Conservation (phyloP, 2,797 vertebrate genomes). For the Trichosurus vulpecula region DNA sequence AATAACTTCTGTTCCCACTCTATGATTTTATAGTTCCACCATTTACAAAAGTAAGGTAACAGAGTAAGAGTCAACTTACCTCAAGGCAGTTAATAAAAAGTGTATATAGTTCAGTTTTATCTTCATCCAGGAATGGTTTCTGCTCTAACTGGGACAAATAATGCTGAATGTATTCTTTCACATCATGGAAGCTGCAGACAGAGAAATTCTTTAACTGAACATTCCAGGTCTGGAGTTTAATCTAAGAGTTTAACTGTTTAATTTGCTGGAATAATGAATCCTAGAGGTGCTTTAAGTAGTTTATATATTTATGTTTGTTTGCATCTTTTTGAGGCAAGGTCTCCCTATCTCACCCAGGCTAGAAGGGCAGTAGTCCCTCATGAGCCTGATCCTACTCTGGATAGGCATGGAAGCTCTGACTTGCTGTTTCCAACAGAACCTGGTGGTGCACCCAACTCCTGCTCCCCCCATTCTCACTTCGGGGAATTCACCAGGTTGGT, state of each 20-base stretch:
- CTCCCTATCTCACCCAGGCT: not conserved
- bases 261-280: not conserved
- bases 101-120: constrained; percentile 92
- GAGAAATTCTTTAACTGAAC: constrained; percentile 30
- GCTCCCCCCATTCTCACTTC: not conserved
- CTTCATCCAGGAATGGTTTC: constrained; percentile 85
- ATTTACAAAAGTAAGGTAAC: not conserved
- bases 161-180: constrained; percentile 89
- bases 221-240: not conserved
- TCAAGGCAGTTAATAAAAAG: constrained; percentile 95
- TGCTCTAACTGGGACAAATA: constrained; percentile 90
- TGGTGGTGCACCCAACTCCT: not conserved
- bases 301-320: not conserved
- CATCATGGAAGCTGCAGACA: constrained; percentile 89
- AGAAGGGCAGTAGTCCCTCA: not conserved
- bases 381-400: not conserved
- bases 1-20: not conserved
- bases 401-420: not conserved
- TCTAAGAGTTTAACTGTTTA: not conserved
- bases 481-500: not conserved
- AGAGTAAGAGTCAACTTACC: constrained; percentile 79
- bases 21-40: accelerated
- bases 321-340: not conserved
- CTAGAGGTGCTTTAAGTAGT: not conserved
- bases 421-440: not conserved